phyloP scores from a whole-genome alignment of 2,797 vertebrate genomes.

The Gadopsis marmoratus region DNA sequence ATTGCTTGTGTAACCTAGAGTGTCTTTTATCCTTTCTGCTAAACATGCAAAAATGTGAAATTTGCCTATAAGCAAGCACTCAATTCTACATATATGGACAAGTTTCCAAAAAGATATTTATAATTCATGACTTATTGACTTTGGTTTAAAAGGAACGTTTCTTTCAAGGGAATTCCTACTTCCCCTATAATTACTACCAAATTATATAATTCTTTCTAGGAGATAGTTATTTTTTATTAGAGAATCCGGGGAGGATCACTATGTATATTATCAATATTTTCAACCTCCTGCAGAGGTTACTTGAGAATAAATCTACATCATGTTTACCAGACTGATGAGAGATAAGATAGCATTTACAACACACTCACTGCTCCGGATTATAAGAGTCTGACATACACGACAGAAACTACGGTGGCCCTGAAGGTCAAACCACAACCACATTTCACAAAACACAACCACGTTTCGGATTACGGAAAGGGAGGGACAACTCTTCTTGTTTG shows the following conservation, averaged over 20 bases:
- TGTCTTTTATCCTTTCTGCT: background rate
- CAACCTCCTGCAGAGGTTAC: constrained; percentile 50
- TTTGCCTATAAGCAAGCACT: background rate
- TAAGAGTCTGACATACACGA: constrained; percentile 8
- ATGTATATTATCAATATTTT: constrained; percentile 20
- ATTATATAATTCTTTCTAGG: background rate
- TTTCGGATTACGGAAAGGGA: too few species aligned
- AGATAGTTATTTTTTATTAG: background rate
- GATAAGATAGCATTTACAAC: constrained; percentile 77
- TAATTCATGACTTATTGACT: background rate
- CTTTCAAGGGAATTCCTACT: background rate
- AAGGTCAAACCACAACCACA: too few species aligned
- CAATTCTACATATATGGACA: background rate
- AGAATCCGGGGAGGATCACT: background rate
- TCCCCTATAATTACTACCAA: background rate
- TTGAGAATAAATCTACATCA: constrained; percentile 64
- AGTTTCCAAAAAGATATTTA: background rate
- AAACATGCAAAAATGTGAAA: background rate
- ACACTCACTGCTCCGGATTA: constrained; percentile 52
- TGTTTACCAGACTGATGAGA: constrained; percentile 66
- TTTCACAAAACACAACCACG: too few species aligned
- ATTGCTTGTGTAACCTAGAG: background rate
- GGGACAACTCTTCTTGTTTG: too few species aligned
- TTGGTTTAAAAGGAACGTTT: background rate
- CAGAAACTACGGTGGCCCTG: background rate